Percentiles rank a stretch among this genome's conserved stretches.
Evolutionary conservation across 2,888 invertebrate species (phyloP).

Genomic region (Epinotia nisella): DNA sequence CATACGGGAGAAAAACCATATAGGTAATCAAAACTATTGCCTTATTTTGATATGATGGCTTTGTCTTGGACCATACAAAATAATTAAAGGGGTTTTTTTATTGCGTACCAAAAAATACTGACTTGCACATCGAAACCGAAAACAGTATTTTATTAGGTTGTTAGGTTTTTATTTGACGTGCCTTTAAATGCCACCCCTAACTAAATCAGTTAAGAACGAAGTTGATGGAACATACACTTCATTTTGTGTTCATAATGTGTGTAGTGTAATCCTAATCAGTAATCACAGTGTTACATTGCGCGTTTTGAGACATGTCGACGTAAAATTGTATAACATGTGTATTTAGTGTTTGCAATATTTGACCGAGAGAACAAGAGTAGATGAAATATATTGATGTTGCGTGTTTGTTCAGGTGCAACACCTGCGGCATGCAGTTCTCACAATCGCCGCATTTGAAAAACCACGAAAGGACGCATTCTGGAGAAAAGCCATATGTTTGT

Average conservation of each 20-base stretch:
- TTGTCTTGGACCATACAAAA: not conserved
- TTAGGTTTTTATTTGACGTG: too few species aligned
- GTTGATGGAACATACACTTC: not conserved
- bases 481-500: conserved; percentile 94
- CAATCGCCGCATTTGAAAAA: conserved; percentile 95
- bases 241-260: too few species aligned
- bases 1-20: conserved; percentile 90
- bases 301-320: too few species aligned
- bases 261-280: too few species aligned
- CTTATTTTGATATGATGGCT: not conserved
- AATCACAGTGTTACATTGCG: too few species aligned
- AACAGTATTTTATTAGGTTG: too few species aligned
- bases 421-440: conserved; percentile 96
- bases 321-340: not conserved
- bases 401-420: conserved; percentile 87
- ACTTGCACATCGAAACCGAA: too few species aligned
- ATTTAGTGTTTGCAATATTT: not conserved
- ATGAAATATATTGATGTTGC: conserved; percentile 5
- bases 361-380: not conserved
- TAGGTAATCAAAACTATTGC: conserved; percentile 58
- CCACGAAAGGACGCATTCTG: conserved; percentile 94
- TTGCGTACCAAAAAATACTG: too few species aligned
- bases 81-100: too few species aligned
- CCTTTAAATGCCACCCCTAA: too few species aligned
- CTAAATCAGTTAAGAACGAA: not conserved